Percentiles rank a stretch among this genome's conserved stretches.
These are phyloP conservation scores for Alviniconcha marisindica DNA, from an alignment of 1,140 invertebrate species.

Conservation along the genomic window DNA sequence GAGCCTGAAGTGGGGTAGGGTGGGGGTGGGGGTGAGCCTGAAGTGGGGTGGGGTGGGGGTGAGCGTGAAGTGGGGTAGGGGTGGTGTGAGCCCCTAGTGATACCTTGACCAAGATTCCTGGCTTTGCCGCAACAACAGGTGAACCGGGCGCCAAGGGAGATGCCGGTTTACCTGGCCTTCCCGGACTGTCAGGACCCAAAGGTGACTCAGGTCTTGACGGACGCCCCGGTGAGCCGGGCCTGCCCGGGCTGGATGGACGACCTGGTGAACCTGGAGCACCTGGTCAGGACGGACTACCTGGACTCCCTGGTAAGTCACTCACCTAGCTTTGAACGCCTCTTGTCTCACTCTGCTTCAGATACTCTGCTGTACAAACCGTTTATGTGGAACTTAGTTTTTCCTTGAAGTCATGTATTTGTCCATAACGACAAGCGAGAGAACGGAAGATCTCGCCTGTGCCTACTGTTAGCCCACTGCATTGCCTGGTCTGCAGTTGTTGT, in stretches of 20 bases:
- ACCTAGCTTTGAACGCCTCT: too few relatives aligned
- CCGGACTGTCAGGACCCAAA: slow-evolving; percentile 79
- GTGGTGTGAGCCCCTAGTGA: neutral
- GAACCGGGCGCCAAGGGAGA: slow-evolving; percentile 48
- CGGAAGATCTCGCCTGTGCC: too few relatives aligned
- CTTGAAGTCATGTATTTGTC: too few relatives aligned
- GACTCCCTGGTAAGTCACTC: slow-evolving; percentile 43
- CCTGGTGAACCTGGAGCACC: slow-evolving; percentile 50
- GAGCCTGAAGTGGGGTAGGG: too few relatives aligned
- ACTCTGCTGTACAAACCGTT: too few relatives aligned
- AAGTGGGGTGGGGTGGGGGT: too few relatives aligned
- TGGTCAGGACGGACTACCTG: slow-evolving; percentile 56
- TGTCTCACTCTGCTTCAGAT: too few relatives aligned
- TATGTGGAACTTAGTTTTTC: too few relatives aligned
- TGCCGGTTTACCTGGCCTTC: slow-evolving; percentile 46
- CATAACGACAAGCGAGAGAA: too few relatives aligned
- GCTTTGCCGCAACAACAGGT: neutral
- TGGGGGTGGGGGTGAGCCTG: too few relatives aligned
- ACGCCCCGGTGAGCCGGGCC: slow-evolving; percentile 49
- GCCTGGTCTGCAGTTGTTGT: too few relatives aligned
- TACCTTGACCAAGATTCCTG: neutral
- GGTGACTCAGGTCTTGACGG: slow-evolving; percentile 76
- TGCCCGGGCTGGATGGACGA: slow-evolving; percentile 53
- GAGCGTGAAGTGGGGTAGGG: neutral
- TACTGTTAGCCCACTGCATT: too few relatives aligned